Base-by-base conservation (phyloP, 1,140 invertebrate species). In the Cotesia glomerata region DNA sequence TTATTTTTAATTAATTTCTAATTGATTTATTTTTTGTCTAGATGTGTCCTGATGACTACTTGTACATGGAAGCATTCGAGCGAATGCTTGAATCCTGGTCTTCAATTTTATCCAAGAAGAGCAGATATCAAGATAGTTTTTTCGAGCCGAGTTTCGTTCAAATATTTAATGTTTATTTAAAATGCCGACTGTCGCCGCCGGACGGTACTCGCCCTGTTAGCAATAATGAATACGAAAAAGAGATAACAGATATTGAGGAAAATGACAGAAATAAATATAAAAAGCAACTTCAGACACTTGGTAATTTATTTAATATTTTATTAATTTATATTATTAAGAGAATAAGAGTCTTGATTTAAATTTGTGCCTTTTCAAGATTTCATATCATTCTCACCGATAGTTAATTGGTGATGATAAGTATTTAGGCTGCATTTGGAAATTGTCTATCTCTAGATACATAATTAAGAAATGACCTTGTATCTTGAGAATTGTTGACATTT, bases 141-240 rank as follows among this genome's bases (percentile, higher is more conserved):
- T 90, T 80, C 63, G 84, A 89, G 67, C 86, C 88, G 73, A 88
- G 87, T 75, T 85, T 86, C 11, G 75, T 82, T 1, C 86, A 89
- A 75, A 89, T 97, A 74, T 95, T 97, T 82, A 93, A 95, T 80
- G 91, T 90, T 8, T 96, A 95, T 81, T 78, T 97, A n/a, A 91
- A 93, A 77, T 93, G 91, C 77, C 93, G 96, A 85, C 85, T 97
- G 63, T 91, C 92, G 36, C 90, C 93, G 11, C 95, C 95, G 0
- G 93, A 96, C 82, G 95, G 95, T 8, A 90, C 88, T 59, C 89
- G 94, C 71, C 82, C 81, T 32, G n/a, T 56, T 2, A 72, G 74
- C 4, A 64, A 72, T 77, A 89, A 86, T 54, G 88, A 90, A 77
- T 76, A 82, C 67, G 78, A 87, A 11, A 89, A 91, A 73, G 91